phyloP scores from a whole-genome alignment of 2,888 invertebrate genomes.

The Mythimna ferrago region DNA sequence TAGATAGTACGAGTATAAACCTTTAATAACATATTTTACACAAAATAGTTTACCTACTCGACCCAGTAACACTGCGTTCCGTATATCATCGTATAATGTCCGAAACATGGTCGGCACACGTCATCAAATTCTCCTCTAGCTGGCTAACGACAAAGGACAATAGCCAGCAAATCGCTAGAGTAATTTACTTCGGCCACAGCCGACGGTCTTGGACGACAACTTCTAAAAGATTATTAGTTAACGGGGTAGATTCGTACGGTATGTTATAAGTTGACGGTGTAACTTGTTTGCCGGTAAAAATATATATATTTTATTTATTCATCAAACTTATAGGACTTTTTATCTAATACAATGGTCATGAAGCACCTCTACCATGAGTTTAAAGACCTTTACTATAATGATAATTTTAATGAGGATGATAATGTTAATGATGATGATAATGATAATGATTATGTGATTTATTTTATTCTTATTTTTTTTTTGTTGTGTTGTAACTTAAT shows the following conservation, averaged over 20 bases:
- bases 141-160: slow-evolving; percentile 47
- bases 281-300: neutral
- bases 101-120: slow-evolving; percentile 28
- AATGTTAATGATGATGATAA: too few species aligned
- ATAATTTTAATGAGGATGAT: too few species aligned
- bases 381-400: too few species aligned
- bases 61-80: slow-evolving; percentile 16
- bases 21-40: neutral
- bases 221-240: slow-evolving; percentile 28
- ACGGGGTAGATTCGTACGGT: neutral
- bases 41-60: neutral
- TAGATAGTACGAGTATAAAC: neutral
- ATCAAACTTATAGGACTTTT: neutral
- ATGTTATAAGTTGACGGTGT: neutral
- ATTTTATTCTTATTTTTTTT: too few species aligned
- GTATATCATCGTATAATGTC: slow-evolving; percentile 40
- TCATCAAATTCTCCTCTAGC: slow-evolving; percentile 46
- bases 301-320: too few species aligned
- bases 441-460: too few species aligned
- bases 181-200: slow-evolving; percentile 69
- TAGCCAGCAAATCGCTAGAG: slow-evolving; percentile 62
- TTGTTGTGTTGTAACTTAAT: too few species aligned
- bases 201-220: slow-evolving; percentile 55
- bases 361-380: too few species aligned
- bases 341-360: too few species aligned